phyloP scores from a whole-genome alignment of 2,113 vertebrate species.

The Laterallus jamaicensis region DNA sequence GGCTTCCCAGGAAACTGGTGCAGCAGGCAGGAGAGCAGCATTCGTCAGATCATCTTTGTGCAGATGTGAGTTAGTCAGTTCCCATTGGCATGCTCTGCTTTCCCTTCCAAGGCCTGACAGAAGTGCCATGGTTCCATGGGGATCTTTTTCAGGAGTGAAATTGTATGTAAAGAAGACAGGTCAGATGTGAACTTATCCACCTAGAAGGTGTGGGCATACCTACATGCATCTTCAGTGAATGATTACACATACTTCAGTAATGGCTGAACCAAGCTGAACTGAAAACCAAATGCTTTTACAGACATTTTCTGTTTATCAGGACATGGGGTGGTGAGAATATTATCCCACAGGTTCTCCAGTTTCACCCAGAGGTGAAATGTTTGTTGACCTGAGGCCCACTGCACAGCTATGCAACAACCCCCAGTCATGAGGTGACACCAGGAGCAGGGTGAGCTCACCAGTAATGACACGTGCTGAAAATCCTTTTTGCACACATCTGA shows the following conservation, averaged over 20 bases:
- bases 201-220: neutral
- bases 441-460: neutral
- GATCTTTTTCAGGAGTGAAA: neutral
- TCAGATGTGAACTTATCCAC: neutral
- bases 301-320: neutral
- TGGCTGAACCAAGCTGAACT: neutral
- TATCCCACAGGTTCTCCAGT: neutral
- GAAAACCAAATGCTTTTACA: neutral
- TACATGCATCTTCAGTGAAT: neutral
- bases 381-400: neutral
- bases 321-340: neutral
- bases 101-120: neutral
- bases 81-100: neutral
- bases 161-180: rapidly evolving
- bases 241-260: no score
- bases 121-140: neutral
- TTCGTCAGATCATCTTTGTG: neutral
- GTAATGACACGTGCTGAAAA: neutral
- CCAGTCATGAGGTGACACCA: neutral
- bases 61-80: neutral
- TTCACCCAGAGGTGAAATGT: neutral
- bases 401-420: neutral
- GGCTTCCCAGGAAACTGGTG: neutral
- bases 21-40: neutral
- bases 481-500: neutral